Conservation (phyloP, 2,797 vertebrate genomes). For the Mico argentatus region DNA sequence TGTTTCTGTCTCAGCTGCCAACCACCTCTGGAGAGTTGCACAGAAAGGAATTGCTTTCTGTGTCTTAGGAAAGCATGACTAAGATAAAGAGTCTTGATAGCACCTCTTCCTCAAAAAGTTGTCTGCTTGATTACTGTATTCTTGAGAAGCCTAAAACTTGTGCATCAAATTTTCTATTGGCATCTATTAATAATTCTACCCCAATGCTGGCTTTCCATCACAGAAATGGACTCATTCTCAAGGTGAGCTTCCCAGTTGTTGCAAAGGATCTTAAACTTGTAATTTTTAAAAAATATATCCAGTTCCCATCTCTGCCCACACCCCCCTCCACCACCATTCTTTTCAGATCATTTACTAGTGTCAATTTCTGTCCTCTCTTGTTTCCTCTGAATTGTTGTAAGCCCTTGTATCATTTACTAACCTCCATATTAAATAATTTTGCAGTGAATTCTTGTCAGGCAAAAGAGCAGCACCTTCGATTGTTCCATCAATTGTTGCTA, state of each 20-base stretch:
- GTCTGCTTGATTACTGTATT: not conserved
- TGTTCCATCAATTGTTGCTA: not conserved
- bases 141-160: not conserved
- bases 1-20: not conserved
- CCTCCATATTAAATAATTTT: not conserved
- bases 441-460: not conserved
- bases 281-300: no score
- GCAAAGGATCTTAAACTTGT: not conserved
- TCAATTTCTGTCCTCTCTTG: not conserved
- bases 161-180: not conserved
- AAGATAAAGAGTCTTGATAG: not conserved
- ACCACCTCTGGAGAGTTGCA: no score
- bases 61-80: not conserved
- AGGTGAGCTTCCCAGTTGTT: not conserved
- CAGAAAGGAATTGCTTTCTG: not conserved
- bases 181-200: not conserved
- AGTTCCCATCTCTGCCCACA: not conserved
- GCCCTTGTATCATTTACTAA: not conserved
- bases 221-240: not conserved
- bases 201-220: not conserved
- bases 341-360: not conserved
- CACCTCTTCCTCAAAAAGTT: not conserved
- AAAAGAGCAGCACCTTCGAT: not conserved
- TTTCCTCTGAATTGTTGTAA: slow-evolving; percentile 14
- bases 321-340: not conserved